Evolutionary conservation across 2,888 invertebrate genomes (phyloP).

Genomic region (Cheilosia vernalis): DNA sequence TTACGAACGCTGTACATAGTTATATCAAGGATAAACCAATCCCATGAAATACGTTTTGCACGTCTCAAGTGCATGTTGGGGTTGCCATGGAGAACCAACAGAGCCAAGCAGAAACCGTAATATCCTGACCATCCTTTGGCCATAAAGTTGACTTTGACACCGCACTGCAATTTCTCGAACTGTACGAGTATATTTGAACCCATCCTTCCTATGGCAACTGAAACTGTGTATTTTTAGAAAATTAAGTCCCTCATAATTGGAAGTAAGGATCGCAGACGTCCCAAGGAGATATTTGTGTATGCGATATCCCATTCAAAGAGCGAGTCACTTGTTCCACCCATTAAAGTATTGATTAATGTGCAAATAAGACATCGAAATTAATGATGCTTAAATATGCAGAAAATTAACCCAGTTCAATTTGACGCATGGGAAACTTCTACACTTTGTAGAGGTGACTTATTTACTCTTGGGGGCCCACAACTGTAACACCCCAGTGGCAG

Average conservation of each 20-base stretch:
- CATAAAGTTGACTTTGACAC: slow-evolving; percentile 54
- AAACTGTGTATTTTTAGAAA: slow-evolving; percentile 46
- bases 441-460: slow-evolving; percentile 33
- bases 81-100: slow-evolving; percentile 12
- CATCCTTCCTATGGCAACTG: slow-evolving; percentile 16
- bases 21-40: neutral
- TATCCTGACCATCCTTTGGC: slow-evolving; percentile 36
- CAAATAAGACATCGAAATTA: slow-evolving; percentile 72
- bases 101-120: slow-evolving; percentile 4
- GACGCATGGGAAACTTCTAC: slow-evolving; percentile 71
- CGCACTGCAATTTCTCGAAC: slow-evolving; percentile 44
- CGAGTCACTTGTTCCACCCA: slow-evolving; percentile 48
- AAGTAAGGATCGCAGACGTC: slow-evolving; percentile 2
- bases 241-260: slow-evolving; percentile 41
- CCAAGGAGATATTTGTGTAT: neutral
- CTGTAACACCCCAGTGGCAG: slow-evolving; percentile 30
- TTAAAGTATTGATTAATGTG: slow-evolving; percentile 74
- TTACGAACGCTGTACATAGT: neutral
- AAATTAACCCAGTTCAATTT: slow-evolving; percentile 74
- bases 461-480: slow-evolving; percentile 9
- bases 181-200: slow-evolving; percentile 1
- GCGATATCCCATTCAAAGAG: neutral
- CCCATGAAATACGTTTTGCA: slow-evolving; percentile 34
- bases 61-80: slow-evolving; percentile 32
- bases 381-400: slow-evolving; percentile 74